Evolutionary conservation across 2,797 vertebrate species (phyloP).

Genomic region (Bradypus variegatus): DNA sequence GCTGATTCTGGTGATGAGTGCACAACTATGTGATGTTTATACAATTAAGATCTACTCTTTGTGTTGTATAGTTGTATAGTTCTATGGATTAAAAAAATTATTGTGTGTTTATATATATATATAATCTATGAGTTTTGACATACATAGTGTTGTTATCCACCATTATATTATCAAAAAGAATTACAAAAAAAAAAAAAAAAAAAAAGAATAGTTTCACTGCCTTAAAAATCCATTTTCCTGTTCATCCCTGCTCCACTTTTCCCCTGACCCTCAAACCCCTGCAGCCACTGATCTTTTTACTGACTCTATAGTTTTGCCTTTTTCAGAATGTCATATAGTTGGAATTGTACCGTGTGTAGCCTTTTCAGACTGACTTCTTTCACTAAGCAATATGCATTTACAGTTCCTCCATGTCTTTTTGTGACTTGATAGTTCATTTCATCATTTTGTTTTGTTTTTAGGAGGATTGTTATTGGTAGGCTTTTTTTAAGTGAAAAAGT

Average conservation of each 20-base stretch:
- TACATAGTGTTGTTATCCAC: background rate
- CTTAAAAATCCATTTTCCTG: background rate
- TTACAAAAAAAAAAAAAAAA: background rate
- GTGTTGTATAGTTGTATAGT: background rate
- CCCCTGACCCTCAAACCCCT: background rate
- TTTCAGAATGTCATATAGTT: background rate
- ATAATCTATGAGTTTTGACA: background rate
- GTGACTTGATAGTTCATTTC: background rate
- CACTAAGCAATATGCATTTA: background rate
- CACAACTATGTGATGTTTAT: too few relatives aligned
- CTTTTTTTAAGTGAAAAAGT: too few relatives aligned
- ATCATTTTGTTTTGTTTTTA: background rate
- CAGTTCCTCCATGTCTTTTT: too few relatives aligned
- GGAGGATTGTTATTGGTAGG: too few relatives aligned
- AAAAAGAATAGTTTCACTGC: background rate
- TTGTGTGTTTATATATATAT: too few relatives aligned
- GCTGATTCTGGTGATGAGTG: too few relatives aligned
- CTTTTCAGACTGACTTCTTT: background rate
- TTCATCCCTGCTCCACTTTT: background rate
- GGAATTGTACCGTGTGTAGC: background rate
- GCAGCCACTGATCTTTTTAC: background rate
- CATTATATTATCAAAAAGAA: background rate
- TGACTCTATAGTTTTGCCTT: background rate
- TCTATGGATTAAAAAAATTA: background rate
- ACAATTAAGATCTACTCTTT: background rate